These are phyloP conservation scores for Excalfactoria chinensis DNA, from an alignment of 2,113 vertebrate genomes.

Conservation along the genomic window DNA sequence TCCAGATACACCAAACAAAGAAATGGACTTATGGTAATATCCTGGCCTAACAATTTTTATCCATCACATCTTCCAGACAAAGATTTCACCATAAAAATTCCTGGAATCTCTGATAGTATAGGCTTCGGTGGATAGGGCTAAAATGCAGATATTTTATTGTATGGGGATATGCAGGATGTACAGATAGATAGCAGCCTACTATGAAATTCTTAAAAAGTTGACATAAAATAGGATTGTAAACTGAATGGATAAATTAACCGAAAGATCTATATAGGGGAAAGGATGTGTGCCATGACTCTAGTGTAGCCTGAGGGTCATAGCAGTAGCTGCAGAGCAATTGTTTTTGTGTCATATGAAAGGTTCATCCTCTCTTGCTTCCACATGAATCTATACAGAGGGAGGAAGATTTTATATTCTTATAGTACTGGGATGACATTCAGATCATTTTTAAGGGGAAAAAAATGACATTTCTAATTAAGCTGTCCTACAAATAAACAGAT, in stretches of 20 bases:
- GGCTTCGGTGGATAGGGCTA: neutral
- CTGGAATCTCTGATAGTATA: neutral
- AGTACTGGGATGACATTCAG: neutral
- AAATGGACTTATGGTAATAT: neutral
- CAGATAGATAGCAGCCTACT: neutral
- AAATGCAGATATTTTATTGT: neutral
- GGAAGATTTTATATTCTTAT: neutral
- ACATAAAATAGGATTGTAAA: constrained; percentile 47
- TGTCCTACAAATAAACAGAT: neutral
- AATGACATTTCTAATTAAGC: neutral
- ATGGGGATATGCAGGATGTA: neutral
- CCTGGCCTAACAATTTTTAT: neutral
- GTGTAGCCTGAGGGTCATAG: constrained; percentile 28
- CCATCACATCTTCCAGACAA: neutral
- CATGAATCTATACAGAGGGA: neutral
- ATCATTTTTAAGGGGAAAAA: neutral
- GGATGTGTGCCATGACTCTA: constrained; percentile 24
- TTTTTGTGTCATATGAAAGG: constrained; percentile 30
- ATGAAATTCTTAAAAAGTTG: neutral
- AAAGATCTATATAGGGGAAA: constrained; percentile 31
- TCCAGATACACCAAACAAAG: neutral
- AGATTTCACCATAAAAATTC: neutral
- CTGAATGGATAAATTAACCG: constrained; percentile 38
- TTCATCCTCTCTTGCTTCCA: constrained; percentile 35
- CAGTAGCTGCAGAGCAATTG: constrained; percentile 57